Base-by-base conservation (phyloP, 2,797 vertebrate species). In the Acipenser oxyrinchus region DNA sequence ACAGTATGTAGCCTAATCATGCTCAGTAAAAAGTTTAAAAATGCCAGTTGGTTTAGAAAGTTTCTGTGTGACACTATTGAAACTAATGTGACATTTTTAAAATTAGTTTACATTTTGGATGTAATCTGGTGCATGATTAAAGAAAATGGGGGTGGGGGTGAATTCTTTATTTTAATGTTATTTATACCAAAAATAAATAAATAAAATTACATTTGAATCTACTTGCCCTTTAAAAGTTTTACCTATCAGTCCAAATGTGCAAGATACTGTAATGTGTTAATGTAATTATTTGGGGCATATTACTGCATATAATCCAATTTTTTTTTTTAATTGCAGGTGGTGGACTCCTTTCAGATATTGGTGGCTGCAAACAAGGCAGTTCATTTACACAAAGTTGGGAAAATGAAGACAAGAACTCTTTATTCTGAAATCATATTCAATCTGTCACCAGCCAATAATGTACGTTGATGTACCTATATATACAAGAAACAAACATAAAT, bases 401-500 rank as follows among this genome's bases (percentile, higher is more conserved):
- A 94, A 83, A 95, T 97, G 95, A 99, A 98, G 83, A 97, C 96
- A 1, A 91, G 91, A 78, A 90, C 86, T 59, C 81, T 97, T 4
- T 84, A 88, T 74, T 93, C 95, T 1, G 95, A 99, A 86, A 91
- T 99, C 10, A 96, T 99, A 82, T 99, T 95, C 80, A 99, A 89
- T 77, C 87, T 99, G 51, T 97, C 95, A 13, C 96, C 95, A 8
- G 94, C 87, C 69, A 99, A 98, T 78, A 97, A 93, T 66, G 95
- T 96, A 84, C 91, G 89, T 79, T 64, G 1, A 37, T 37, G 37
- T 37, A 37, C 37, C 37, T n/a, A n/a, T 5, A 0, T 37, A 37
- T 3, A 23, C 23, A 23, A 23, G 23, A 23, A 23, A 23, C 23
- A 23, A 23, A 23, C 23, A 23, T 23, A 23, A 3, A 23, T 23